Conservation (phyloP, 2,797 vertebrate species). For the Botia kubotai region DNA sequence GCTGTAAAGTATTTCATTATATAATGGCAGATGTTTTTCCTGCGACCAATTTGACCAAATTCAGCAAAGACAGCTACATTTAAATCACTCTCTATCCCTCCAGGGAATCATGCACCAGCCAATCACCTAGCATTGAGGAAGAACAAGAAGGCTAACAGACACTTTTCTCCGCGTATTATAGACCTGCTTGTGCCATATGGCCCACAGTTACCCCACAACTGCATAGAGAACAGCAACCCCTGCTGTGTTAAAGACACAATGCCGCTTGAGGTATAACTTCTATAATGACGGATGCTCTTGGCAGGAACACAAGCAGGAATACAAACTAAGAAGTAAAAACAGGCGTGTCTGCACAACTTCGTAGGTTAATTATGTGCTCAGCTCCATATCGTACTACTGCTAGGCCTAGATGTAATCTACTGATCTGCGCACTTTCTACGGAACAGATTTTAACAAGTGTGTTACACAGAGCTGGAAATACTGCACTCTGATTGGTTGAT, state of each 20-base stretch:
- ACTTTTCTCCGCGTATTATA: not conserved
- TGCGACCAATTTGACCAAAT: too few relatives aligned
- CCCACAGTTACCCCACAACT: not conserved
- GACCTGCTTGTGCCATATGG: not conserved
- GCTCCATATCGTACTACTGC: not conserved
- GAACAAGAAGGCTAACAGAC: not conserved
- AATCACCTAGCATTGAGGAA: not conserved
- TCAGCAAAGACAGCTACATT: not conserved
- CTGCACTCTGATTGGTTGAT: too few relatives aligned
- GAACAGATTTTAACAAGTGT: too few relatives aligned
- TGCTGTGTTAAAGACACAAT: not conserved
- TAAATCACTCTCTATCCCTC: not conserved
- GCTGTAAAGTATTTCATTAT: too few relatives aligned
- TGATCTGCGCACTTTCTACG: not conserved
- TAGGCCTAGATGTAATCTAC: not conserved
- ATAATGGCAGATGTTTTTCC: too few relatives aligned
- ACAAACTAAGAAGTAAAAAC: not conserved
- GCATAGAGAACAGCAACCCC: not conserved
- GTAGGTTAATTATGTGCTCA: not conserved
- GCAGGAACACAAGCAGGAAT: constrained; percentile 13
- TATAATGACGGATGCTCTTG: not conserved
- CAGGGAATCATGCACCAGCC: too few relatives aligned
- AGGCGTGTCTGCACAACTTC: not conserved
- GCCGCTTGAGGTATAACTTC: constrained; percentile 17
- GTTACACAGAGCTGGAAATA: too few relatives aligned